Evolutionary conservation across 2,888 invertebrate genomes (phyloP), one percentile per base, ranked within the genome.

Genomic region (Clistopyga incitator): DNA sequence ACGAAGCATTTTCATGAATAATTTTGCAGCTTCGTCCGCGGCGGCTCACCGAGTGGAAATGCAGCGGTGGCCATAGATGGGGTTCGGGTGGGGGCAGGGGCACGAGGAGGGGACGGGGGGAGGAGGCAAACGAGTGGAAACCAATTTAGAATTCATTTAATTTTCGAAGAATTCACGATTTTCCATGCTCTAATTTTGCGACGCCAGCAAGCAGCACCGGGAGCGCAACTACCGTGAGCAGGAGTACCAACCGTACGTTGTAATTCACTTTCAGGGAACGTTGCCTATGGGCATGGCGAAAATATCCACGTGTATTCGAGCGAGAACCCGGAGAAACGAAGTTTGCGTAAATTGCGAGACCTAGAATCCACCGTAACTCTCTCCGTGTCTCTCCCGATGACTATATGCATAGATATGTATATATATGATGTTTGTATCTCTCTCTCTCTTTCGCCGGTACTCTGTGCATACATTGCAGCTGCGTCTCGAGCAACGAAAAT

Each of bases 1-100:
- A 34, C 79, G 59, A 72, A 83, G 79, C 71, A 83, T 83, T 77
- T 83, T 83, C 76, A 83, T 83, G 79, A 80, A 83, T 80, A 79
- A 79, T 79, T 77, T 77, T 59, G 67, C 59, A 70, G 45, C 50
- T 77, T 65, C 82, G 52, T 34, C 8, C 38, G 25, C 18, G 38
- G n/a, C 10, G 18, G 59, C 18, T 38, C 34, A 18, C 15, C 20
- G 15, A 42, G 34, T 47, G 52, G 52, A 68, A 67, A 76, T 13
- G 18, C 34, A 50, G 15, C 13, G 38, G 34, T 38, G 50, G 50
- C 29, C 2, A 11, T 10, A 11, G 20, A 42, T 34, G 42, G 42
- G 13, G 29, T 6, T 3, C 6, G 42, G 42, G 42, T 11, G 42
- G 42, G 42, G 13, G 13, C 10, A 2, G 13, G 42, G n/a, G n/a